Evolutionary conservation across 2,888 invertebrate species (phyloP), one percentile per base, ranked within the genome.

Genomic region (Dendrolimus houi): DNA sequence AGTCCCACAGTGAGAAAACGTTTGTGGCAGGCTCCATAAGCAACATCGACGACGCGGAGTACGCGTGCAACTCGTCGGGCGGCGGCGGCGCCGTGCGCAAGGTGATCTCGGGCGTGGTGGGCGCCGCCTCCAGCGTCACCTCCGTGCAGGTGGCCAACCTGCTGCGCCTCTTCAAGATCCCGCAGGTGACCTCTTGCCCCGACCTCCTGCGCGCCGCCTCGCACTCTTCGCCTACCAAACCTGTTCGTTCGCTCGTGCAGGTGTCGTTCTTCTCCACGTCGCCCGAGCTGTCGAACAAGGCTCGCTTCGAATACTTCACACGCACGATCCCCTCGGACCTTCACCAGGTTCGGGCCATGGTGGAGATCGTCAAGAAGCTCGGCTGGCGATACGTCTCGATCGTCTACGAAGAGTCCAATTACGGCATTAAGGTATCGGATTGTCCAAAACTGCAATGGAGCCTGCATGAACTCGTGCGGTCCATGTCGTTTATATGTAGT

Each of bases 191-290:
- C 29, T 2, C 29, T 3, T 3, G 29, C 6, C 6, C 29, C 47
- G 41, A 8, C 13, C 8, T 10, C 52, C 17, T 57, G 17, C 13
- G 14, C 17, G 9, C 2, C 54, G 9, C 8, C 7, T 7, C 54
- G 29, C 9, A 29, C 17, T 52, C 56, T 29, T 52, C 57, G 42
- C 54, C 56, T 52, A 40, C 41, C 57, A 42, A 57, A 56, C 55
- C 55, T 57, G 55, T 55, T 58, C 52, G 55, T 59, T 56, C 10
- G 56, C 0, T 29, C 61, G 58, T 87, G 86, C 89, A 98, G 98
- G 97, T 98, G 13, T 98, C 97, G 0, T 98, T 96, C 85, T 98
- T 98, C 87, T 97, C 98, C 0, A 98, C 98, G 8, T 97, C 97
- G 63, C 97, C 98, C 0, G 98, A 97, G 79, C 90, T 98, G 64